Base-by-base conservation (phyloP, 2,797 vertebrate species). In the Microchirus variegatus region DNA sequence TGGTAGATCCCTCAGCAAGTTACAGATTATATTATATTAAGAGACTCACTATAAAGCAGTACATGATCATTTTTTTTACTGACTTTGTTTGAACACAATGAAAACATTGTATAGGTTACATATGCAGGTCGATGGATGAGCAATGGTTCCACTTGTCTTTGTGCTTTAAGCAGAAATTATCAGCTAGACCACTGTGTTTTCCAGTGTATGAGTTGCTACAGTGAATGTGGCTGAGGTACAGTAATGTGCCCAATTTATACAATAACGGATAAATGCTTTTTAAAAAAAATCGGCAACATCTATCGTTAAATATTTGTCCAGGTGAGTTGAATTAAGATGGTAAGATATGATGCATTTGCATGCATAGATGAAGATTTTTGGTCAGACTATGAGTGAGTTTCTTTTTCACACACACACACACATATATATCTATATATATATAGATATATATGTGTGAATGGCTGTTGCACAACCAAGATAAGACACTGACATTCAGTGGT, bases 321-420 rank as follows among this genome's bases (percentile, higher is more conserved):
- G 35, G 26, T 60, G 2, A 40, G 4, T 1, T n/a, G 9, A 56
- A 67, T 67, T 53, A 62, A 64, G 38, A 82, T 59, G 55, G 31
- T 18, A 56, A 51, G 53, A 72, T 74, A 73, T 46, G 61, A 77
- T 54, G 77, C 84, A 82, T 78, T 66, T 77, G 45, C 82, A 90
- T 90, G 85, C 83, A 85, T 75, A 85, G 81, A 85, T 72, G 73
- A 66, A 66, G 77, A 69, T 83, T 88, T 89, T 88, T 89, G 83
- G 81, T 87, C 75, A 80, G 61, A 84, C 66, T 81, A 63, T 86
- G 75, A 69, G 50, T 42, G 48, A 56, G 52, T 22, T 67, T 53
- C 19, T 37, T 57, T 5, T 6, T 18, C 13, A 42, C 22, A 71
- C n/a, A n/a, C n/a, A n/a, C n/a, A n/a, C n/a, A n/a, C n/a, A n/a